Base-by-base conservation (phyloP, 2,888 invertebrate genomes). In the Hemicrepidius hirtus region DNA sequence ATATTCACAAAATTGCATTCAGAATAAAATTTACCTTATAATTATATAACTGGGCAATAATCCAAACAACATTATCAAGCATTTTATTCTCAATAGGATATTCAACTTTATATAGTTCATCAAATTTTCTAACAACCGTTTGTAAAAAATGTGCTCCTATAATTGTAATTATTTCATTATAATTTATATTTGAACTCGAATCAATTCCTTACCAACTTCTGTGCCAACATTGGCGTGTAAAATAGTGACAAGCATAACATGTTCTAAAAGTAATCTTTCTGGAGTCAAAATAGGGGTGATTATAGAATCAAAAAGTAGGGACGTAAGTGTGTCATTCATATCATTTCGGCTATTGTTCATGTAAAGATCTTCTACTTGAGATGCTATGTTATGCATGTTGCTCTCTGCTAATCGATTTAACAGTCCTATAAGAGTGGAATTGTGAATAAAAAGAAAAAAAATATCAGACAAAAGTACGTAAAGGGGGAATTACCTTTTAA, bases 151-250 rank as follows among this genome's bases (percentile, higher is more conserved):
- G 93, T 0, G 96, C 95, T 7, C 94, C 92, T 92, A 84, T 13
- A 16, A 18, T 12, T 12, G 16, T 16, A 46, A 46, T 16, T 16
- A 3, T 20, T 46, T 32, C 4, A 28, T 28, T 37, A 9, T 3
- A 10, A 4, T n/a, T 40, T 40, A 13, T 13, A n/a, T 4, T 13
- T 41, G 1, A 7, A 37, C 37, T 41, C 13, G 3, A 12, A 37
- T 37, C 12, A 37, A 37, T 2, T 37, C 5, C 37, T 87, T 81
- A 92, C 96, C 97, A 62, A 98, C 92, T 90, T 99, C 98, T 2
- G 92, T 92, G 12, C 96, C 98, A 41, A 98, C 91, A 85, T 97
- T 97, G 0, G 95, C 95, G 85, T 98, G 97, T 32, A 98, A 85
- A 75, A 96, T 90, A 0, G 95, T 91, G 12, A 98, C 88, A 0